A percentile compares a stretch with the other conserved stretches of the same genome.
Conservation (phyloP, 1,140 invertebrate genomes). For the Drosophila pseudoananassae region DNA sequence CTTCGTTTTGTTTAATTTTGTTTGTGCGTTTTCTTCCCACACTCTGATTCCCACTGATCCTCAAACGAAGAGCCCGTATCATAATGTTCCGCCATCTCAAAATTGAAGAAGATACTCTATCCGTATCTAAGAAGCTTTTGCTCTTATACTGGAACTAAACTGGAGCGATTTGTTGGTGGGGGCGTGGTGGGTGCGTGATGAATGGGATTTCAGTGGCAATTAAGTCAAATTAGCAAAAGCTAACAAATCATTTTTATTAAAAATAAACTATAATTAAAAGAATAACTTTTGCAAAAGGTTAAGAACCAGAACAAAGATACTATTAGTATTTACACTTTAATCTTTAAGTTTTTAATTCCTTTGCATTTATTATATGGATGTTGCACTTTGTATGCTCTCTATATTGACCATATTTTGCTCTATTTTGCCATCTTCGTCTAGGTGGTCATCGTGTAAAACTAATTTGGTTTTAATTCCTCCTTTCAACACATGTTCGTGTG, state of each 20-base stretch:
- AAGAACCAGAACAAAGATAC: too few relatives aligned
- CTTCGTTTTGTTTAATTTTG: slow-evolving; percentile 33
- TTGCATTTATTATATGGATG: slow-evolving; percentile 1
- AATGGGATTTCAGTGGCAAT: slow-evolving; percentile 31
- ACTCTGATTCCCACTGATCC: slow-evolving; percentile 64
- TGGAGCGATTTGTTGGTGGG: slow-evolving; percentile 27
- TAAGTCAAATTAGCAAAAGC: slow-evolving; percentile 14
- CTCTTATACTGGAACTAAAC: slow-evolving; percentile 43
- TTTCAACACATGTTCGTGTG: slow-evolving; percentile 81
- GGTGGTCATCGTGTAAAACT: slow-evolving; percentile 64
- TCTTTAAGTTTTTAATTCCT: not conserved
- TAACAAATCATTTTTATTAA: too few relatives aligned
- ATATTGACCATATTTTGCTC: slow-evolving; percentile 6
- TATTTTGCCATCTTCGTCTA: slow-evolving; percentile 14
- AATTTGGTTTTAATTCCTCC: slow-evolving; percentile 79
- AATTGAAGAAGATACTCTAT: slow-evolving; percentile 20
- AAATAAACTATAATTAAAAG: too few relatives aligned
- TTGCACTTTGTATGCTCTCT: not conserved
- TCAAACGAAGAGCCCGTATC: slow-evolving; percentile 16
- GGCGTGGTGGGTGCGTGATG: slow-evolving; percentile 7
- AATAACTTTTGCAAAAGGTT: too few relatives aligned
- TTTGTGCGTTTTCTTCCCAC: slow-evolving; percentile 55
- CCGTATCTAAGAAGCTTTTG: slow-evolving; percentile 46
- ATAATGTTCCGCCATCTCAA: not conserved
- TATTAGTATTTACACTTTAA: too few relatives aligned